Evolutionary conservation across 2,113 vertebrate species (phyloP), one percentile per base, ranked within the genome.

Genomic region (Penelope pileata): DNA sequence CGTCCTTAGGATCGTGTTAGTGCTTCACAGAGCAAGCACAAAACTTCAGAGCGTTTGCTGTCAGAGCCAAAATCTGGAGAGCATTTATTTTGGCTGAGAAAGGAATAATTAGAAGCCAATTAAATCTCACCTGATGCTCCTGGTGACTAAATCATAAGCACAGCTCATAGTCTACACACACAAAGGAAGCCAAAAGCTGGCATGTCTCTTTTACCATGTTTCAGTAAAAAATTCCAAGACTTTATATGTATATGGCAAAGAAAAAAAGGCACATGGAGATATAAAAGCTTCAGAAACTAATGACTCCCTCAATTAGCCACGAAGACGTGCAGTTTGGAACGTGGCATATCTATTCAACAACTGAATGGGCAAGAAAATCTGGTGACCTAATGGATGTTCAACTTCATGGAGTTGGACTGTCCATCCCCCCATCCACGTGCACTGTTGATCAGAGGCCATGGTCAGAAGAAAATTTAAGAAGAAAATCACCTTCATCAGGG

Each of bases 51-150:
- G 42, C 76, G 64, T 64, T 93, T 51, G 79, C 51, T 58, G 83
- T 56, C 53, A 64, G 26, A 36, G 70, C 24, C 86, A 10, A 86
- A 91, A 64, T 36, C 6, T 34, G 29, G 29, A 60, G 6, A 32
- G 19, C 29, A 45, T 32, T 43, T 59, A 27, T 42, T 79, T 66
- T 78, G 54, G 54, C 62, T 75, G 34, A 84, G 54, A 76, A 74
- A 66, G 27, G 48, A 88, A 68, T 70, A 60, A 90, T 56, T 66
- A 93, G 63, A 62, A 83, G 80, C 40, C 79, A 88, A 93, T 75
- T 50, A 79, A 72, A 90, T 42, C 62, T 66, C 88, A 72, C 62
- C 90, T 87, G 78, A 54, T 63, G 85, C 48, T 90, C 12, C 30
- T 59, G 56, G 79, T 40, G 79, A 50, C n/a, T 75, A 43, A 74